Evolutionary conservation across 2,113 vertebrate species (phyloP), one percentile per base, ranked within the genome.

Genomic region (Perognathus longimembris): DNA sequence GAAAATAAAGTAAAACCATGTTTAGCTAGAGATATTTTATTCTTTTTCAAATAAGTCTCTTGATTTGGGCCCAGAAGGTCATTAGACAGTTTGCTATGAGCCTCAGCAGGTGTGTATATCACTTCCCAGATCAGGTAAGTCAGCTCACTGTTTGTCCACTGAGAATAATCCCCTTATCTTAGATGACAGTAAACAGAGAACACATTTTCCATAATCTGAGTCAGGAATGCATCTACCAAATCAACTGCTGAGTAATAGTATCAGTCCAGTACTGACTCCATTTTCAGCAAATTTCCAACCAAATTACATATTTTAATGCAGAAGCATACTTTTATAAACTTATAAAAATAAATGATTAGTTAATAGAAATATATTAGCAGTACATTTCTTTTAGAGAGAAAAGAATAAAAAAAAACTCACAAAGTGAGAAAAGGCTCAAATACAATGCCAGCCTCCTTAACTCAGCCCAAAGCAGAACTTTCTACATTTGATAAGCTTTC

Each of bases 121-220:
- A 78, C 28, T 64, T 81, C 45, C 40, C 75, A 77, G 7, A 26
- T 61, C 83, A 76, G 61, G 54, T 54, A 32, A 93, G 85, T 81
- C 7, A 73, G 24, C 21, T 79, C 22, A 90, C 70, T 80, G 67
- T 67, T 88, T 86, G 24, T 66, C 24, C 67, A 82, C 22, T 69
- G 63, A 88, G 76, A 88, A 64, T 50, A 80, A 84, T 74, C 17
- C 12, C 24, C 70, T 88, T 79, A 28, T 73, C 36, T 82, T 70
- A 85, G 50, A 89, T 73, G 38, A 22, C 17, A 57, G 40, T 78
- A 94, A 92, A 95, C 32, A 88, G 24, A 32, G n/a, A 80, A 21
- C n/a, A 38, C 15, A 45, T 64, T 92, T 96, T 84, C 36, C 32
- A 82, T 50, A 71, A n/a, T 2, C 6, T 73, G 3, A n/a, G 3